Evolutionary conservation across 2,888 invertebrate genomes (phyloP).

Genomic region (Brenthis daphne): DNA sequence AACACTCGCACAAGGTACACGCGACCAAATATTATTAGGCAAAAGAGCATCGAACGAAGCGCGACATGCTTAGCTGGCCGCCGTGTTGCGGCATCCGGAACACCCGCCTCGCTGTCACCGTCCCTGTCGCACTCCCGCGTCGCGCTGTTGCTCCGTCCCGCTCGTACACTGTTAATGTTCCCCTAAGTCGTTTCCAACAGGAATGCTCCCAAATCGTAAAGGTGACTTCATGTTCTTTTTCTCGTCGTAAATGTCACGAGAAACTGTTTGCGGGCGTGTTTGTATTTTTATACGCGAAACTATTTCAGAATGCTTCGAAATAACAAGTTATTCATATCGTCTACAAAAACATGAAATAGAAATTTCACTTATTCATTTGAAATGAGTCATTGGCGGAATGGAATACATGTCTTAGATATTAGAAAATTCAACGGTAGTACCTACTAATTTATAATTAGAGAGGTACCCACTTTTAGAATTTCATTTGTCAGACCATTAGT

Average conservation of each 20-base stretch:
- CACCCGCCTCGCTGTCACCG: conserved; percentile 19
- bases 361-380: background rate
- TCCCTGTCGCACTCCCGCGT: conserved; percentile 3
- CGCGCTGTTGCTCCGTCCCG: background rate
- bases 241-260: conserved; percentile 30
- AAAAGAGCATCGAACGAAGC: conserved; percentile 10
- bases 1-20: background rate
- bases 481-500: no score
- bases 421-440: no score
- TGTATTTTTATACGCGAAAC: conserved; percentile 27
- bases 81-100: conserved; percentile 25
- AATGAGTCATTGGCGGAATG: no score
- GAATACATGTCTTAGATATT: no score
- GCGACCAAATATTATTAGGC: background rate
- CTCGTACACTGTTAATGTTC: conserved; percentile 34
- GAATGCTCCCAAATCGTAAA: conserved; percentile 47
- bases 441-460: no score
- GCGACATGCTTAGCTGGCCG: background rate
- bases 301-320: conserved; percentile 14
- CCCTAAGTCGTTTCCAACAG: conserved; percentile 31
- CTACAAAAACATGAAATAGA: background rate
- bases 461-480: no score
- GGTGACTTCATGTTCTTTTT: conserved; percentile 45
- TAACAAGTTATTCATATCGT: background rate
- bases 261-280: conserved; percentile 16